Evolutionary conservation across 1,140 invertebrate species (phyloP), one percentile per base, ranked within the genome.

Genomic region (Lordiphosa clarofinis): DNA sequence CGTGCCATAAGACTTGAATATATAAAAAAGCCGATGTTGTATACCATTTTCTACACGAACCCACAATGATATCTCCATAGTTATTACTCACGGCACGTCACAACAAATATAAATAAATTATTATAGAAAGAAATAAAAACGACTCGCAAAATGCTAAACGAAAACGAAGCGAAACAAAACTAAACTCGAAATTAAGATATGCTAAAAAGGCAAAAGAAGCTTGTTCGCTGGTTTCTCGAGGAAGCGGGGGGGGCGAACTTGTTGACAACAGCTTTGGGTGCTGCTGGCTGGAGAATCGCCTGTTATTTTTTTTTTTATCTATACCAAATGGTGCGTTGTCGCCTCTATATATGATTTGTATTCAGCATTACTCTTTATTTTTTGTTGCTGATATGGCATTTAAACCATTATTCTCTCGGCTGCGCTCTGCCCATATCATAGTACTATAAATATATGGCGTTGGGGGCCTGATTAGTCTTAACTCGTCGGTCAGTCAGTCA

Each of bases 31-130:
- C 28, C 28, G 7, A 31, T 31, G 37, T 48, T 62, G 40, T 42
- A 62, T 67, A 56, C 59, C 37, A 44, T 61, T 68, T 57, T 63
- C 59, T 68, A 71, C 43, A 46, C 43, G 43, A 46, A 46, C 43
- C 43, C 43, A 46, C 43, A 46, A 46, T 46, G 31, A 46, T 46
- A 46, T 21, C 13, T 46, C 11, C 24, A 75, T 76, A 81, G 58
- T 81, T 81, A 82, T 76, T 76, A 81, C 76, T 76, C 76, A 81
- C 63, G 76, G 67, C 76, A 81, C 76, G 76, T 82, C 76, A 81
- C 62, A 76, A 72, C 58, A 81, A 72, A 72, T 75, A 64, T 56
- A 72, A 72, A 72, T 68, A 68, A 60, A 63, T 73, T 72, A 64
- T 55, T 46, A 72, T 56, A 68, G 46, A 36, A 10, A 42, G 43